phyloP scores from a whole-genome alignment of 2,797 vertebrate species.

The Prionace glauca region DNA sequence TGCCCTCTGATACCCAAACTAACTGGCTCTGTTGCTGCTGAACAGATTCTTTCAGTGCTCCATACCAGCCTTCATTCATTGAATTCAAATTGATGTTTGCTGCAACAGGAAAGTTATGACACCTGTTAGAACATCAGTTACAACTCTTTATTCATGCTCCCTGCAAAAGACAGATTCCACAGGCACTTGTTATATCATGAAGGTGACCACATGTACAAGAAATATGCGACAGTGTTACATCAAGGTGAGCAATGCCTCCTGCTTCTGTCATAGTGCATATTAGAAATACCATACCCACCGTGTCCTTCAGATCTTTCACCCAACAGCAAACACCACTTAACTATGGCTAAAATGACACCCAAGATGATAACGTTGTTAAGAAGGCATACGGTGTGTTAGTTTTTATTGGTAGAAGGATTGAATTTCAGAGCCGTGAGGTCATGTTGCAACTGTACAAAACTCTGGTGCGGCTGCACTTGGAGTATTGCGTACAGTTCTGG shows the following conservation, averaged over 20 bases:
- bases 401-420: too few relatives aligned
- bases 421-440: too few relatives aligned
- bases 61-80: conserved; percentile 98
- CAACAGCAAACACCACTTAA: background rate
- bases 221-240: background rate
- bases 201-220: background rate
- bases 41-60: conserved; percentile 87
- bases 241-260: background rate
- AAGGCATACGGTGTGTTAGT: too few relatives aligned
- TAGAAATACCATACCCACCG: background rate
- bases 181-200: background rate
- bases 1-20: conserved; percentile 98
- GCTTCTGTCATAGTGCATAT: background rate
- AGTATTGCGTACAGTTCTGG: too few relatives aligned
- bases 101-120: conserved; percentile 52
- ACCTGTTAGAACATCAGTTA: background rate
- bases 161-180: background rate
- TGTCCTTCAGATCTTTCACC: background rate
- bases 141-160: background rate
- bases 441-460: too few relatives aligned
- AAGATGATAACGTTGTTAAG: too few relatives aligned
- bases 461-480: too few relatives aligned
- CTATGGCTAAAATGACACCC: background rate
- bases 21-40: conserved; percentile 96
- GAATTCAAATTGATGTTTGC: conserved; percentile 98